Evolutionary conservation across 2,888 invertebrate genomes (phyloP).

Genomic region (Caenorhabditis sp.): DNA sequence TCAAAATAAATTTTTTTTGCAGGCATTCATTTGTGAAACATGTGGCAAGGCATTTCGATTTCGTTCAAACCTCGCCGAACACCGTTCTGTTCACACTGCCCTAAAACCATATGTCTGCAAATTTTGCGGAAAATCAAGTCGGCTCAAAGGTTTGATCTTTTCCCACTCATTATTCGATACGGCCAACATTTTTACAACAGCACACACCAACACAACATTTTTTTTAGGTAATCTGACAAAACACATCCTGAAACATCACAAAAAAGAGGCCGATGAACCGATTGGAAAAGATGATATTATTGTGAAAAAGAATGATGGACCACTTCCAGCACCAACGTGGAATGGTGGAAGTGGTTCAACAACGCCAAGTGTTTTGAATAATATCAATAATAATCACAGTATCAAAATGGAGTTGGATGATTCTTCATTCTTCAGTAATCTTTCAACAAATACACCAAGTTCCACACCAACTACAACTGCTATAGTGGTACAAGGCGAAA

Average conservation of each 20-base stretch:
- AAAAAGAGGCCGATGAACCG: constrained; percentile 66
- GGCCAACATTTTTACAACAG: background rate
- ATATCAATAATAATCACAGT: constrained; percentile 25
- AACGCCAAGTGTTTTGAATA: background rate
- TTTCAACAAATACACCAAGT: background rate
- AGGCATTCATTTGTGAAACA: constrained; percentile 70
- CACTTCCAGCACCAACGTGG: constrained; percentile 12
- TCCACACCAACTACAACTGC: too few species aligned
- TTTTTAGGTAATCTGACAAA: constrained; percentile 70
- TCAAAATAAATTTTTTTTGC: constrained; percentile 21
- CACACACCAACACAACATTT: background rate
- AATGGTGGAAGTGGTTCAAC: constrained; percentile 1
- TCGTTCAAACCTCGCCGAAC: constrained; percentile 71
- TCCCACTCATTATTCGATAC: background rate
- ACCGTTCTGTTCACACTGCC: constrained; percentile 70
- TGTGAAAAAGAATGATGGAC: constrained; percentile 62
- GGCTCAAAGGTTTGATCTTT: constrained; percentile 64
- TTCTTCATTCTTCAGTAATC: constrained; percentile 5
- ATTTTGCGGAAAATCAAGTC: constrained; percentile 70
- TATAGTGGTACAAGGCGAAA: constrained; percentile 19
- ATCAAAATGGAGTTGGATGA: constrained; percentile 36
- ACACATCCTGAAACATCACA: constrained; percentile 71
- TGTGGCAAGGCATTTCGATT: constrained; percentile 71
- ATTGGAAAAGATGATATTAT: constrained; percentile 71
- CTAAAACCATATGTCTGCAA: constrained; percentile 71